A percentile compares a stretch with the other conserved stretches of the same genome.
Evolutionary conservation across 2,113 vertebrate genomes (phyloP).

Genomic region (Psophia crepitans): DNA sequence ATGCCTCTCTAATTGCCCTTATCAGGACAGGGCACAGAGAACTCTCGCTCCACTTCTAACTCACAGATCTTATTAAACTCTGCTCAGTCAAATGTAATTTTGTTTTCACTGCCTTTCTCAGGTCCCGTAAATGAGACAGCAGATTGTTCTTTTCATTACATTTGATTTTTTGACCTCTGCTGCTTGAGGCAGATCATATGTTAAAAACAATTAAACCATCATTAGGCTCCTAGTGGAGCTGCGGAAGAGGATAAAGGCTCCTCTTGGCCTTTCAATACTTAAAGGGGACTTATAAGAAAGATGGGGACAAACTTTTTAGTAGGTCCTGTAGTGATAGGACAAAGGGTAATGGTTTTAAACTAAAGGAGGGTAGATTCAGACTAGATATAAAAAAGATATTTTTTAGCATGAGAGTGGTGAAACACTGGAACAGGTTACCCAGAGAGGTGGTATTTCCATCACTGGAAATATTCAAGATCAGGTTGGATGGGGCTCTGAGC

Average conservation of each 20-base stretch:
- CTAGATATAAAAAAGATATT: background rate
- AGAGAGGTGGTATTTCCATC: rapidly evolving
- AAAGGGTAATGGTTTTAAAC: background rate
- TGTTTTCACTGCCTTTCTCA: slow-evolving; percentile 35
- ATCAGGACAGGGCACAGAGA: slow-evolving; percentile 56
- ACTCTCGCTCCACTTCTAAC: slow-evolving; percentile 36
- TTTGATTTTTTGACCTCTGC: background rate
- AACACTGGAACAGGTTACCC: background rate
- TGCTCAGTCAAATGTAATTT: slow-evolving; percentile 52
- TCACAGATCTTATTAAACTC: slow-evolving; percentile 56
- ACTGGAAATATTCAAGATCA: background rate
- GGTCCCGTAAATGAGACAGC: slow-evolving; percentile 36
- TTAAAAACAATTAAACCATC: background rate
- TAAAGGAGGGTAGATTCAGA: background rate
- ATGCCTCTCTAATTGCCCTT: slow-evolving; percentile 61
- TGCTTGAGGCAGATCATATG: background rate
- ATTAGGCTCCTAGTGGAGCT: background rate
- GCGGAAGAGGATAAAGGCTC: background rate
- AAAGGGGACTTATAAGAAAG: background rate
- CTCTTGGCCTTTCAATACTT: background rate
- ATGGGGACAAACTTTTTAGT: background rate
- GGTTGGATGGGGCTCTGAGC: background rate
- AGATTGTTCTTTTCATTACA: slow-evolving; percentile 2
- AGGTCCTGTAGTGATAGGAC: background rate
- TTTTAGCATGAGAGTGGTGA: background rate